Evolutionary conservation across 2,797 vertebrate genomes (phyloP).

Genomic region (Rhinogobio ventralis): DNA sequence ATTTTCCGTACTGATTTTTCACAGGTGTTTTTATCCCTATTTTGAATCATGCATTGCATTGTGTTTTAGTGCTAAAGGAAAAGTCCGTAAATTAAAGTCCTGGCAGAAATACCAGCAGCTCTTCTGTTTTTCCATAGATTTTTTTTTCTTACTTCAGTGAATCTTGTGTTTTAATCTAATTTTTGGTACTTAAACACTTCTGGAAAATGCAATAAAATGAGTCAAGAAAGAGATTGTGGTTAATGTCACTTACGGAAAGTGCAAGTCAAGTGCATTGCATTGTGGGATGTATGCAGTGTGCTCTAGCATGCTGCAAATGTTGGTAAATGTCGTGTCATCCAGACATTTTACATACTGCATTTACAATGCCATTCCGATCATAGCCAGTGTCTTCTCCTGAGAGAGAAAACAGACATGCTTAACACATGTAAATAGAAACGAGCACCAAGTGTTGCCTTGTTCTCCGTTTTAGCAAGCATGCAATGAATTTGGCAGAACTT

Average conservation of each 20-base stretch:
- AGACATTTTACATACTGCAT: not conserved
- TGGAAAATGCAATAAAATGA: not conserved
- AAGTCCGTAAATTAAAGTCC: not conserved
- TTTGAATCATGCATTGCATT: not conserved
- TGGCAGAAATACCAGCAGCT: not conserved
- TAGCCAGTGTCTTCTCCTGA: not conserved
- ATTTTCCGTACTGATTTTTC: not conserved
- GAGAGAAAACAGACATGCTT: conserved; percentile 1
- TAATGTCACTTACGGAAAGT: not conserved
- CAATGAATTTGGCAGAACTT: conserved; percentile 39
- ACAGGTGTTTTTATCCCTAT: not conserved
- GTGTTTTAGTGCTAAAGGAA: not conserved
- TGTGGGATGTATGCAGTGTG: not conserved
- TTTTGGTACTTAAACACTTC: not conserved
- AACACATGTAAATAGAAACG: conserved; percentile 7
- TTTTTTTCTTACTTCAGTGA: not conserved
- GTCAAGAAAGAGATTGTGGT: not conserved
- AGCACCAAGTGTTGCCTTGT: not conserved
- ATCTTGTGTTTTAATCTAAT: not conserved
- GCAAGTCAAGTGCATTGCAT: conserved; percentile 11
- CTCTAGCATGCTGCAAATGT: not conserved
- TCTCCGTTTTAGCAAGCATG: conserved; percentile 11
- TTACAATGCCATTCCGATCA: not conserved
- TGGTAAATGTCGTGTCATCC: not conserved
- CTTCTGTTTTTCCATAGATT: not conserved